Conservation (phyloP, 2,888 invertebrate species). For the Synergus umbraculus region DNA sequence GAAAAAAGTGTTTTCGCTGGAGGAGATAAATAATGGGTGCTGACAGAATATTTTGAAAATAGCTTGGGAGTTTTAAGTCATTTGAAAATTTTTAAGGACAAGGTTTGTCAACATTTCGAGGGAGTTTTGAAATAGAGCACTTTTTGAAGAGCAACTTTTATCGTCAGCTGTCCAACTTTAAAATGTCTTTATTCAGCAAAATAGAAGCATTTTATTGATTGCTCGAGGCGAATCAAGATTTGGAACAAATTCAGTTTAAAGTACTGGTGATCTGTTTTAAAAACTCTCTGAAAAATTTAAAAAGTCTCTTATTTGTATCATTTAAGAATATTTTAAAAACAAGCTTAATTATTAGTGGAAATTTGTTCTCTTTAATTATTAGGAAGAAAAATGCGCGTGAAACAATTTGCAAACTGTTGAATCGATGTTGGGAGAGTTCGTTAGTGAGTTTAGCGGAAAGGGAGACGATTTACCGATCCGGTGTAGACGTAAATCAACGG, state of each 20-base stretch:
- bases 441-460: slow-evolving; percentile 21
- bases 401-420: slow-evolving; percentile 26
- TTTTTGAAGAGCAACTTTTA: slow-evolving; percentile 6
- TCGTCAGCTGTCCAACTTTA: background rate
- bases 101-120: background rate
- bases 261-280: background rate
- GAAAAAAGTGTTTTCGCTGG: background rate
- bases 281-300: background rate
- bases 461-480: slow-evolving; percentile 33
- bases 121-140: background rate
- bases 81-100: background rate
- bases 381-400: slow-evolving; percentile 7
- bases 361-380: background rate
- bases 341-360: background rate
- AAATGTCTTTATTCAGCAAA: slow-evolving; percentile 8
- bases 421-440: slow-evolving; percentile 15
- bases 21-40: background rate
- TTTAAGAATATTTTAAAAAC: no score
- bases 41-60: background rate
- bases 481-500: slow-evolving; percentile 63
- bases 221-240: slow-evolving; percentile 3
- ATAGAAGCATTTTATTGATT: slow-evolving; percentile 14
- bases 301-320: background rate
- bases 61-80: background rate
- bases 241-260: background rate